A percentile compares a stretch with the other conserved stretches of the same genome.
These are phyloP conservation scores for Parazoanthus atlanticus DNA, from an alignment of 92 coral and sea anemone species.

Conservation along the genomic window DNA sequence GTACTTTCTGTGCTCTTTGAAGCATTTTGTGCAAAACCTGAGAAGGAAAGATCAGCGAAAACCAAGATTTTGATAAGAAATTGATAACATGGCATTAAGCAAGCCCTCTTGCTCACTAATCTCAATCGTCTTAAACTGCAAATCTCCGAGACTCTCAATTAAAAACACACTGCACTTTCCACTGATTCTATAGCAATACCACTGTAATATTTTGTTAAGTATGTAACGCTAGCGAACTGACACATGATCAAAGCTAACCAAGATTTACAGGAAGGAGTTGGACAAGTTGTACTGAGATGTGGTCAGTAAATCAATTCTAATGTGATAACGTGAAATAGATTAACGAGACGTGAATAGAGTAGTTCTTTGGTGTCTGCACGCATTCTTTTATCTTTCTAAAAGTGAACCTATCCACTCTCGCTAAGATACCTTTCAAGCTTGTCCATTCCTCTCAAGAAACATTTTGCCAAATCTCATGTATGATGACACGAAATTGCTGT, in stretches of 20 bases:
- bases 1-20: constrained; percentile 30
- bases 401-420: neutral
- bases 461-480: constrained; percentile 23
- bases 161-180: neutral
- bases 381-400: neutral
- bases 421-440: neutral
- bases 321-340: constrained; percentile 40
- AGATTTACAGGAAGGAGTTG: constrained; percentile 37
- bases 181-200: neutral
- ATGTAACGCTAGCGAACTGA: neutral
- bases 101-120: constrained; percentile 6
- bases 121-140: constrained; percentile 17
- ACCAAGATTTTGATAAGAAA: constrained; percentile 13
- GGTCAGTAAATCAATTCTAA: constrained; percentile 43
- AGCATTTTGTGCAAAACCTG: constrained; percentile 22
- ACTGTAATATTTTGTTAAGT: neutral
- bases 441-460: constrained; percentile 20
- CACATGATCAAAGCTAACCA: constrained; percentile 3
- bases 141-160: neutral
- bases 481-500: constrained; percentile 38
- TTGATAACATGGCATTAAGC: constrained; percentile 36
- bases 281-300: constrained; percentile 27
- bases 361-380: constrained; percentile 17
- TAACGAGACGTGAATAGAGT: constrained; percentile 9
- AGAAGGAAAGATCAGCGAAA: constrained; percentile 26